Evolutionary conservation across 2,888 invertebrate genomes (phyloP), one percentile per base, ranked within the genome.

Genomic region (Sarcophaga caerulescens): DNA sequence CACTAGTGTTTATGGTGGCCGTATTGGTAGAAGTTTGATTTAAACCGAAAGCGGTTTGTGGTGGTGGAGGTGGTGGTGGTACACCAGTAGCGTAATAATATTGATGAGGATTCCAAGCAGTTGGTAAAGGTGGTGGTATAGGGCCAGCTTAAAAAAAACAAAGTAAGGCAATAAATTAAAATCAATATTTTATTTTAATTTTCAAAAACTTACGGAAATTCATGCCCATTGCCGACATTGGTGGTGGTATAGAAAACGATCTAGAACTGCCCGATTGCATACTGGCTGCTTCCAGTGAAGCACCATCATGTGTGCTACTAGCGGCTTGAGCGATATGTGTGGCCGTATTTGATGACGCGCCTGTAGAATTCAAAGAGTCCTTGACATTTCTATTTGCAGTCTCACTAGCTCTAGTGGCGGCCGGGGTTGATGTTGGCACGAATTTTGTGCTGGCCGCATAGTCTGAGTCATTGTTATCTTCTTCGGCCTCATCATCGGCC

Each of bases 211-310:
- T 92, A 89, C 92, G 90, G 91, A 92, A 93, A 68, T 90, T 88
- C 3, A 88, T 89, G 35, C 89, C 89, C 71, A 90, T 87, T 44
- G 88, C 74, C 11, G 88, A 80, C 93, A 93, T 93, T 65, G 93
- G 92, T 63, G 93, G 93, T 65, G 93, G 92, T 90, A 93, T 92
- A 52, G 92, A 93, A 68, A 90, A 92, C 52, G 93, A 93, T 69
- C 92, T 89, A 0, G 91, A 92, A 85, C 93, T 93, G 70, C 92
- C 92, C 0, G 93, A 93, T 78, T 92, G 92, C 21, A 92, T 79
- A 76, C 93, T 93, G 3, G 90, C 93, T 17, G 90, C 92, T 68
- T 93, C 93, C 21, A 93, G 84, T 0, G 93, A 93, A 3, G 92
- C 89, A 2, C 68, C 90, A 85, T 88, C 90, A 71, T 92, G 91